phyloP scores from a whole-genome alignment of 2,797 vertebrate genomes.

The Rhinoraja longicauda region DNA sequence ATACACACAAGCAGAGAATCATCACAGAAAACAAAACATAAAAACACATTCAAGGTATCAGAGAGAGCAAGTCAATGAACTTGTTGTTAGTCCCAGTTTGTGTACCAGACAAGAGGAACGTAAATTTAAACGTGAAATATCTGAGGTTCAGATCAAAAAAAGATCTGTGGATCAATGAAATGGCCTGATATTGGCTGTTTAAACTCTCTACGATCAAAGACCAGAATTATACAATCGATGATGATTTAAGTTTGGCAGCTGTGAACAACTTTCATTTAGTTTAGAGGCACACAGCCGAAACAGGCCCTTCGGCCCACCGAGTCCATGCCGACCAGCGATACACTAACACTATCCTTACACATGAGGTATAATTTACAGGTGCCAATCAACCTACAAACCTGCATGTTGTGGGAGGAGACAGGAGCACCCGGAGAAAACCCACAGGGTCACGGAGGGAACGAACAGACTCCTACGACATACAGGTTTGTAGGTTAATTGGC shows the following conservation, averaged over 20 bases:
- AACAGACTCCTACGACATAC: no score
- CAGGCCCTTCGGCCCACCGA: no score
- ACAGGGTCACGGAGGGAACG: no score
- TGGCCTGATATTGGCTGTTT: slow-evolving; percentile 21
- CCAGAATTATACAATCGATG: not conserved
- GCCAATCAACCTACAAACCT: no score
- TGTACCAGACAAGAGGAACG: not conserved
- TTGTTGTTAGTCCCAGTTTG: not conserved
- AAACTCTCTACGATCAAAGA: slow-evolving; percentile 3
- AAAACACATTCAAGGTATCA: not conserved
- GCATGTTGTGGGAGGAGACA: no score
- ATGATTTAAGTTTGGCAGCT: not conserved
- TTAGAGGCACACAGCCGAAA: no score
- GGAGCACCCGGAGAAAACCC: no score
- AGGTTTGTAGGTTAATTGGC: no score
- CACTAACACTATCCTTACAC: no score
- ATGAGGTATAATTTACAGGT: no score
- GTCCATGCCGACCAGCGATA: no score
- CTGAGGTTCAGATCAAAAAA: not conserved
- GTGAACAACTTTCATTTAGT: not conserved
- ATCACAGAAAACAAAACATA: not conserved
- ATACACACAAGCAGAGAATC: not conserved
- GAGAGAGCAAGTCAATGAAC: not conserved
- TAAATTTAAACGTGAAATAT: slow-evolving; percentile 1
- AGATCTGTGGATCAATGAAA: not conserved